These are phyloP conservation scores for Elysia crispata DNA, from an alignment of 2,888 invertebrate genomes.

Conservation along the genomic window DNA sequence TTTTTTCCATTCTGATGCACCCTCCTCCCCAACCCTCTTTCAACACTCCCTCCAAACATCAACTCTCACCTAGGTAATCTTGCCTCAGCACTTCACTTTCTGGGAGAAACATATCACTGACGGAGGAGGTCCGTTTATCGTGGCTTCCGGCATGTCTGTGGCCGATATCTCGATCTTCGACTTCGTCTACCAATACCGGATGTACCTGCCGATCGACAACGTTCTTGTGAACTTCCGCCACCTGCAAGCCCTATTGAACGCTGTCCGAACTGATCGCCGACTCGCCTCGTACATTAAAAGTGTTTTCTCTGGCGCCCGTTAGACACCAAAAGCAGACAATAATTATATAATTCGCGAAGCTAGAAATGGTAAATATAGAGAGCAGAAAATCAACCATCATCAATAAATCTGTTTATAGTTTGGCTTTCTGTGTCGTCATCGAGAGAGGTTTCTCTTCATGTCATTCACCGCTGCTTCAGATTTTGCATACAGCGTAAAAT, in stretches of 20 bases:
- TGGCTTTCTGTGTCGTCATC: no score
- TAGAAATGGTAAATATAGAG: no score
- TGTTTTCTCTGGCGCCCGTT: no score
- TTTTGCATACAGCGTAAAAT: no score
- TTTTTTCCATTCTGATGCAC: no score
- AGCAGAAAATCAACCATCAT: no score
- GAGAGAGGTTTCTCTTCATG: no score
- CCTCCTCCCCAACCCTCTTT: no score
- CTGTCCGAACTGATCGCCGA: slow-evolving; percentile 13
- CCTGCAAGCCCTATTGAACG: background rate
- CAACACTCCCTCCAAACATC: background rate
- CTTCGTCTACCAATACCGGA: slow-evolving; percentile 36
- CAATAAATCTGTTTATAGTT: no score
- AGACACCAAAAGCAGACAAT: no score
- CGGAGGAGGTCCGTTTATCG: slow-evolving; percentile 28
- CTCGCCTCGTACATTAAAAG: slow-evolving; percentile 23
- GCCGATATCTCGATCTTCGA: slow-evolving; percentile 43
- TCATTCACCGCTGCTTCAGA: no score
- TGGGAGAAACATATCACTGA: slow-evolving; percentile 34
- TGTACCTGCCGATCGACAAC: slow-evolving; percentile 33
- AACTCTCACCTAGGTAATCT: slow-evolving; percentile 36
- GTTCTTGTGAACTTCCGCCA: slow-evolving; percentile 14
- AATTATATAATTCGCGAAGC: no score
- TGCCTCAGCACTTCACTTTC: slow-evolving; percentile 25
- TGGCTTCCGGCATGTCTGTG: slow-evolving; percentile 32